Evolutionary conservation across 2,113 vertebrate genomes (phyloP).

Genomic region (Eclectus roratus): DNA sequence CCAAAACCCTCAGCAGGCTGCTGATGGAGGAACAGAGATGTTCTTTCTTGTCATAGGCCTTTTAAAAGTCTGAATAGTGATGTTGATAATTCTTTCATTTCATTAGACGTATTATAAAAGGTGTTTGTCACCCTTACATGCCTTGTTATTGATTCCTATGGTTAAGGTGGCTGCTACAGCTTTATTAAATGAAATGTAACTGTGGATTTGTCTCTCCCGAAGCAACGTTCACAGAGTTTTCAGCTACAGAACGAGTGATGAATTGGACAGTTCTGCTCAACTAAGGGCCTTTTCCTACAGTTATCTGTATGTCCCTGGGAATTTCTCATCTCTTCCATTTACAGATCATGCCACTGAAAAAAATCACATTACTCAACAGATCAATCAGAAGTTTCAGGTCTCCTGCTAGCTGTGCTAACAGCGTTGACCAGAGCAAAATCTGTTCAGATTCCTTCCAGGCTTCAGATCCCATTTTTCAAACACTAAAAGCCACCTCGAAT

Average conservation of each 20-base stretch:
- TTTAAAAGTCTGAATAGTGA: not conserved
- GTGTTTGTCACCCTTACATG: fast-evolving
- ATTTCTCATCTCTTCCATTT: not conserved
- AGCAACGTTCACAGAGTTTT: fast-evolving
- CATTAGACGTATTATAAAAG: not conserved
- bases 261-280: not conserved
- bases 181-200: not conserved
- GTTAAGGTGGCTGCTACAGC: not conserved
- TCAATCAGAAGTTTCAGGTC: not conserved
- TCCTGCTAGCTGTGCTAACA: not conserved
- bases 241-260: not conserved
- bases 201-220: not conserved
- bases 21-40: not conserved
- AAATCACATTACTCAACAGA: not conserved
- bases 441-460: not conserved
- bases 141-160: not conserved
- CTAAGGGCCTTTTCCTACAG: not conserved
- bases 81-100: not conserved
- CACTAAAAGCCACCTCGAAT: not conserved
- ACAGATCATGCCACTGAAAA: not conserved
- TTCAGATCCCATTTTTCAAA: not conserved
- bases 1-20: not conserved
- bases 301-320: not conserved
- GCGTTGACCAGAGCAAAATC: not conserved
- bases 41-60: not conserved